Evolutionary conservation across 2,888 invertebrate genomes (phyloP).

Genomic region (Tiliacea citrago): DNA sequence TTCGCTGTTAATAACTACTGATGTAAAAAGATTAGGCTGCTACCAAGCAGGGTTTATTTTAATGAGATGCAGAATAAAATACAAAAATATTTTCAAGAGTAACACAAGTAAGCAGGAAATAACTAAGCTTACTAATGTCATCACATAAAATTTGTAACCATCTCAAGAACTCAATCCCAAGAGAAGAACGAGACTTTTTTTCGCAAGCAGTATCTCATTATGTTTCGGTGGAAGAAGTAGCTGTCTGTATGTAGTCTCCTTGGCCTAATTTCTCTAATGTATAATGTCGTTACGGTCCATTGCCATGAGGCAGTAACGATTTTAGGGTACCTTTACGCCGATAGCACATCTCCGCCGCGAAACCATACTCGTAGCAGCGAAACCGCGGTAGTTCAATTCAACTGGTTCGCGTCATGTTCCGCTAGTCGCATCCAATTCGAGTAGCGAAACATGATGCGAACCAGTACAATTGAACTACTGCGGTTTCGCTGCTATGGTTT

Average conservation of each 20-base stretch:
- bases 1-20: background rate
- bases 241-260: constrained; percentile 10
- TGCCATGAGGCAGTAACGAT: background rate
- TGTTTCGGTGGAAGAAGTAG: background rate
- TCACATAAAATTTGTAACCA: background rate
- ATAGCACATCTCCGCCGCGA: too few species aligned
- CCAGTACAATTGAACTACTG: too few species aligned
- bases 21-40: background rate
- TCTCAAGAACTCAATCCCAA: background rate
- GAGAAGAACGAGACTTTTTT: background rate
- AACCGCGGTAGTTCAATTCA: too few species aligned
- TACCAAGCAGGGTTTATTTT: background rate
- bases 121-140: background rate
- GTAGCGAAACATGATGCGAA: too few species aligned
- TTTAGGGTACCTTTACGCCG: background rate
- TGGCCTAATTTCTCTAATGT: constrained; percentile 46
- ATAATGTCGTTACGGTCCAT: constrained; percentile 23
- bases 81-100: background rate
- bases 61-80: background rate
- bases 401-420: too few species aligned
- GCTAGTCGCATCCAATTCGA: too few species aligned
- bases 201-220: constrained; percentile 4
- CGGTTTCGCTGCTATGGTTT: too few species aligned
- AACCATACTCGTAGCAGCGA: too few species aligned
- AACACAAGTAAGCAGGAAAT: background rate